These are phyloP conservation scores for Acleris sparsana DNA, from an alignment of 2,888 invertebrate species.

Conservation along the genomic window DNA sequence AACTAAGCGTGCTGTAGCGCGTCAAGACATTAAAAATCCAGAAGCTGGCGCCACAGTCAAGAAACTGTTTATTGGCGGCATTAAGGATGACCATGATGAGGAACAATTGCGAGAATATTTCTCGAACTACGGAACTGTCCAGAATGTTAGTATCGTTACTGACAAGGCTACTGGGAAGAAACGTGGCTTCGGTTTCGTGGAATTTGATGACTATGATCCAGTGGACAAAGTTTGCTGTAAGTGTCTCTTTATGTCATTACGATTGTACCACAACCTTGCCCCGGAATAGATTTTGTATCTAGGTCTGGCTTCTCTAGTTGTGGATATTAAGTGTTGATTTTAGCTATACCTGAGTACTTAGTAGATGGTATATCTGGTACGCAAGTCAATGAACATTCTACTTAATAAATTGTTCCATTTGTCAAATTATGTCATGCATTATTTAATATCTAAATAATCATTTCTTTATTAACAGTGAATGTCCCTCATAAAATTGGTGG, in stretches of 20 bases:
- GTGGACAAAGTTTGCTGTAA: constrained; percentile 98
- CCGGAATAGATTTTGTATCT: constrained; percentile 74
- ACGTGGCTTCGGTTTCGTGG: constrained; percentile 97
- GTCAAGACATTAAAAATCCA: constrained; percentile 95
- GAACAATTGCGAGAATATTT: constrained; percentile 94
- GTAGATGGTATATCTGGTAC: constrained; percentile 68
- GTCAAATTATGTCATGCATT: constrained; percentile 8
- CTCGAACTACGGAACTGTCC: constrained; percentile 91
- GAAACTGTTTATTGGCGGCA: constrained; percentile 96
- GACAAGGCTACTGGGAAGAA: constrained; percentile 97
- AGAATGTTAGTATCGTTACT: constrained; percentile 93
- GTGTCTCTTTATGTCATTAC: constrained; percentile 63
- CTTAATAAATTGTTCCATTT: constrained; percentile 15
- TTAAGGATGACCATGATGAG: constrained; percentile 97
- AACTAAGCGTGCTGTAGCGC: constrained; percentile 97
- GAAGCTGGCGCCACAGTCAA: constrained; percentile 97
- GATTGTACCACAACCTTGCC: constrained; percentile 73
- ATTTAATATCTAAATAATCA: constrained; percentile 18
- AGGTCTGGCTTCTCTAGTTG: constrained; percentile 80
- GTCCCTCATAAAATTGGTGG: constrained; percentile 93
- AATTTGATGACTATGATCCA: constrained; percentile 98
- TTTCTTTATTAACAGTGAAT: constrained; percentile 82
- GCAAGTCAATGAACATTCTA: constrained; percentile 72
- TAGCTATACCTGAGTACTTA: constrained; percentile 76
- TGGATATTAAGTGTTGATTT: constrained; percentile 77